Percentiles rank a stretch among this genome's conserved stretches.
Evolutionary conservation across 2,797 vertebrate species (phyloP).

Genomic region (Selene dorsalis): DNA sequence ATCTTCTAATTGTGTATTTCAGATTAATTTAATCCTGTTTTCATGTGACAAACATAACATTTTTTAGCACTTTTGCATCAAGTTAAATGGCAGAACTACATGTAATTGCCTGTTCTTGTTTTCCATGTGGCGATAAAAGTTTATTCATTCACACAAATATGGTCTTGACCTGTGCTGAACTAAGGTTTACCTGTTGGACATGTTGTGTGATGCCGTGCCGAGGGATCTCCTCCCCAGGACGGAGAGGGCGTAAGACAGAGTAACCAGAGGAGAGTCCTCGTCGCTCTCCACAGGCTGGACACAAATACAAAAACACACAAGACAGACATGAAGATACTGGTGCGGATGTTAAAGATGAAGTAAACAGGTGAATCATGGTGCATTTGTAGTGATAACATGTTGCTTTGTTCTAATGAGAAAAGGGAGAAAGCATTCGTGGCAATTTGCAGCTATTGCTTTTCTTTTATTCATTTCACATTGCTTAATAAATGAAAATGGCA

Average conservation of each 20-base stretch:
- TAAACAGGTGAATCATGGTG: no score
- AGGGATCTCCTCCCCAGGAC: constrained; percentile 93
- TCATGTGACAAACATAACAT: no score
- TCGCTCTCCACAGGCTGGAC: constrained; percentile 90
- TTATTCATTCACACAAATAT: no score
- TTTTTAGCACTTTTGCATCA: not conserved
- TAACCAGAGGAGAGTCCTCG: constrained; percentile 94
- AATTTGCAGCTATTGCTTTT: not conserved
- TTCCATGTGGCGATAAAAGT: no score
- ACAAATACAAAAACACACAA: constrained; percentile 25
- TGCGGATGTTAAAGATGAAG: not conserved
- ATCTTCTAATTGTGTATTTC: not conserved
- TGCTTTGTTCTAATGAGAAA: not conserved
- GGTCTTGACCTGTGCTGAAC: no score
- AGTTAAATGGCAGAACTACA: not conserved
- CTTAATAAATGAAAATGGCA: not conserved
- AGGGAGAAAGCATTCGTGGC: not conserved
- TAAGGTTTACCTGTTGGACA: constrained; percentile 89
- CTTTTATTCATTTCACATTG: not conserved
- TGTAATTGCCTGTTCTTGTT: no score
- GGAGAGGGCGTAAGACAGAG: constrained; percentile 93
- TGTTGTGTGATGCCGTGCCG: constrained; percentile 93
- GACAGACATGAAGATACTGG: not conserved
- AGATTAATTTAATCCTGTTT: not conserved
- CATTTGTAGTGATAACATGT: not conserved